Conservation (phyloP, 2,888 invertebrate genomes). For the Ditylenchus weischeri region DNA sequence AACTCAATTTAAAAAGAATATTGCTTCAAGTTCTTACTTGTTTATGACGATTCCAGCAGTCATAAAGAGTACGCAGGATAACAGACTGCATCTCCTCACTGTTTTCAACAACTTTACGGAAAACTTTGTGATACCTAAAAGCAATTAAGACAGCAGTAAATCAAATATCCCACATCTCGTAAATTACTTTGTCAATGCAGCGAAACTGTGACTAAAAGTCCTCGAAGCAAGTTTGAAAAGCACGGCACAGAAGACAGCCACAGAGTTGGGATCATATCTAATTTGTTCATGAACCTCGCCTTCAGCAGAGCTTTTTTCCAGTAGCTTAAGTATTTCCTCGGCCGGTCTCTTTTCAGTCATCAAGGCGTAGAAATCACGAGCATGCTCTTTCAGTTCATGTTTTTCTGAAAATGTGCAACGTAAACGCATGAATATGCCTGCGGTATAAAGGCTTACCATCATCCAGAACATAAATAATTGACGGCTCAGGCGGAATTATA, state of each 20-base stretch:
- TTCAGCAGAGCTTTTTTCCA: constrained; percentile 20
- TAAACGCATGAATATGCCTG: too few relatives aligned
- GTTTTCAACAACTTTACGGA: constrained; percentile 76
- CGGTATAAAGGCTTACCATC: constrained; percentile 34
- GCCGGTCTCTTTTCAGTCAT: constrained; percentile 12
- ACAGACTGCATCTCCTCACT: constrained; percentile 93
- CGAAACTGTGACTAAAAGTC: constrained; percentile 95
- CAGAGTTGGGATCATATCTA: constrained; percentile 82
- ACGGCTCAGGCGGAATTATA: constrained; percentile 79
- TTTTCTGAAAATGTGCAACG: constrained; percentile 7
- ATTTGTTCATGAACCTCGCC: constrained; percentile 5
- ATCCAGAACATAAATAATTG: constrained; percentile 61
- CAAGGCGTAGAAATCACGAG: constrained; percentile 9
- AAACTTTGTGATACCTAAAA: constrained; percentile 61
- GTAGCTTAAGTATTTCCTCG: constrained; percentile 30
- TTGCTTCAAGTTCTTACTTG: constrained; percentile 62
- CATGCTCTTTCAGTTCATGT: constrained; percentile 17
- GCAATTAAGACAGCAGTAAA: background rate
- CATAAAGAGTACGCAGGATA: constrained; percentile 83
- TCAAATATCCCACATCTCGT: too few relatives aligned
- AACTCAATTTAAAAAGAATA: background rate
- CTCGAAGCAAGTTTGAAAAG: constrained; percentile 87
- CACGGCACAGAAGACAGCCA: constrained; percentile 70
- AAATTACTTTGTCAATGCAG: constrained; percentile 85
- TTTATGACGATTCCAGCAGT: constrained; percentile 90